phyloP scores from a whole-genome alignment of 2,797 vertebrate species.

The Carduelis carduelis region DNA sequence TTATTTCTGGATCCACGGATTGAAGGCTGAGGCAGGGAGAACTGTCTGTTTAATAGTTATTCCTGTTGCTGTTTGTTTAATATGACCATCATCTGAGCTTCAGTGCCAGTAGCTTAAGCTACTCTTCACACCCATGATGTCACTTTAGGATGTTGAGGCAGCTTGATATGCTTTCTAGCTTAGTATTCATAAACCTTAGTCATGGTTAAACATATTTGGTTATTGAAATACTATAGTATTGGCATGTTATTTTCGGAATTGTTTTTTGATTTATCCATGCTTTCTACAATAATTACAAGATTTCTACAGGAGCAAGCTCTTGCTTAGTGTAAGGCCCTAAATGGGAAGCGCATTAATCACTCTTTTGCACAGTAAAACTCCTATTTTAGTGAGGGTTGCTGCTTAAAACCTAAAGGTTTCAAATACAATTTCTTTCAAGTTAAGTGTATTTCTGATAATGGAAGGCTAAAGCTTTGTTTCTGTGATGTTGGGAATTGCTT shows the following conservation, averaged over 20 bases:
- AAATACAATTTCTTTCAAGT: not conserved
- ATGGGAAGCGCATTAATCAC: not conserved
- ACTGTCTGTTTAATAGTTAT: not conserved
- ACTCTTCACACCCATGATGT: not conserved
- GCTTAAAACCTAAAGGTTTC: not conserved
- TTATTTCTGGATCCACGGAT: not conserved
- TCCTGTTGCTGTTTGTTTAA: not conserved
- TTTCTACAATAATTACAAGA: not conserved
- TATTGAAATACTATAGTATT: not conserved
- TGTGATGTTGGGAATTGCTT: not conserved
- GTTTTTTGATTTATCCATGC: not conserved
- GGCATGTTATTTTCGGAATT: not conserved
- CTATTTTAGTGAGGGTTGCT: not conserved
- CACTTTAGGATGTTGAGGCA: not conserved
- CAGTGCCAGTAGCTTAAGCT: not conserved
- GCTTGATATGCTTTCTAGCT: not conserved
- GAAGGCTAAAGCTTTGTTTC: not conserved
- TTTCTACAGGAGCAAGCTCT: not conserved
- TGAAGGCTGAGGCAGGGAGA: not conserved
- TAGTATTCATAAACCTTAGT: not conserved
- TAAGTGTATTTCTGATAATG: not conserved
- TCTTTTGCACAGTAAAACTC: not conserved
- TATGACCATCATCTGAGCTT: not conserved
- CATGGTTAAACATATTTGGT: not conserved
- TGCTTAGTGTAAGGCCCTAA: not conserved